Evolutionary conservation across 2,797 vertebrate species (phyloP).

Genomic region (Squalus acanthias): DNA sequence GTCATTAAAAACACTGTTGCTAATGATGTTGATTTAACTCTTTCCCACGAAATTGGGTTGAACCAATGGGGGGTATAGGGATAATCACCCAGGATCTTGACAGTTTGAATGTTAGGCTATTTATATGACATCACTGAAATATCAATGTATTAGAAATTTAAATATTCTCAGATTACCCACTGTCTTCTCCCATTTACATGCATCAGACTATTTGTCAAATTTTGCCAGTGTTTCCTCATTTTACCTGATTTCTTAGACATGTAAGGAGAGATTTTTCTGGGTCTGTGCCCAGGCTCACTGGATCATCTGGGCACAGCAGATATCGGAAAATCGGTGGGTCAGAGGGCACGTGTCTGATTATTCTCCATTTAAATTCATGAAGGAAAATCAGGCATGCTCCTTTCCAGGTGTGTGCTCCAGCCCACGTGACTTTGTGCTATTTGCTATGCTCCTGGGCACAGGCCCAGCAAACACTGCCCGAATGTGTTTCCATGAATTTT

Average conservation of each 20-base stretch:
- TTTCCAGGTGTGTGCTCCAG: neutral
- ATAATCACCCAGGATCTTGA: conserved; percentile 25
- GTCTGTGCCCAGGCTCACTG: neutral
- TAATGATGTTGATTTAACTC: conserved; percentile 36
- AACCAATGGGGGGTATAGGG: conserved; percentile 6
- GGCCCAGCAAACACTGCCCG: neutral
- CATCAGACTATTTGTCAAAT: neutral
- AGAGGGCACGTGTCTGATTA: neutral
- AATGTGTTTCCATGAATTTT: neutral
- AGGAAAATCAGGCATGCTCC: neutral
- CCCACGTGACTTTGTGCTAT: neutral
- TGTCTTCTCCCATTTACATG: neutral
- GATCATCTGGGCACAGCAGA: too few species aligned
- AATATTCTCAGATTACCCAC: neutral
- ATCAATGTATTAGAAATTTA: neutral
- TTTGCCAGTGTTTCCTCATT: neutral
- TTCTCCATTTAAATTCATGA: neutral
- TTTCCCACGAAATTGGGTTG: conserved; percentile 29
- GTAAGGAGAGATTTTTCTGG: neutral
- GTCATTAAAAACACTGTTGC: conserved; percentile 23
- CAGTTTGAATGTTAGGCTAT: conserved; percentile 24
- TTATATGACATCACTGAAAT: neutral
- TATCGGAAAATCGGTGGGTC: neutral
- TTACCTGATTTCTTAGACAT: neutral
- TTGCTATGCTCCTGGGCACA: neutral